Evolutionary conservation across 35 echinoderm and acorn worm genomes (phyloP).

Genomic region (Apostichopus japonicus): DNA sequence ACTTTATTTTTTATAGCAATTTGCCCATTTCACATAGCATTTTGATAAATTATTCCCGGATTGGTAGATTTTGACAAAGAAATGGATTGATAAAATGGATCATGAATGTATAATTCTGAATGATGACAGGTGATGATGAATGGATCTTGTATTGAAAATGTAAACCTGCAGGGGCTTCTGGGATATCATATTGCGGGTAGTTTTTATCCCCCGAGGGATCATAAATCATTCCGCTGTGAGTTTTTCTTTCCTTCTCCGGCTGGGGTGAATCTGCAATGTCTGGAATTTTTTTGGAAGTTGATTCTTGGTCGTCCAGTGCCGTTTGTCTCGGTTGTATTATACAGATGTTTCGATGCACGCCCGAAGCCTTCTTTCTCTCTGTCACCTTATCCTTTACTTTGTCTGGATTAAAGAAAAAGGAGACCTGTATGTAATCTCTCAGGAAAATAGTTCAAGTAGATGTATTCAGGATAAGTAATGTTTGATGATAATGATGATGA

Average conservation of each 20-base stretch:
- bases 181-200: background rate
- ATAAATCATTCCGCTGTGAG: background rate
- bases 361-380: background rate
- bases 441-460: background rate
- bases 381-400: background rate
- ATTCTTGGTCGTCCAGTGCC: too few species aligned
- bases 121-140: background rate
- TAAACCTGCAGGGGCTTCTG: background rate
- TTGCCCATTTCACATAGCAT: too few species aligned
- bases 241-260: background rate
- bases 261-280: background rate
- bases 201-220: background rate
- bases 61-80: too few species aligned
- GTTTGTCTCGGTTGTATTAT: background rate
- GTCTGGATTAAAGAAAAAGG: background rate
- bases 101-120: background rate
- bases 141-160: background rate
- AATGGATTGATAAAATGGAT: background rate
- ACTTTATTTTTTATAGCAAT: too few species aligned
- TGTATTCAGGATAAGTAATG: slow-evolving; percentile 9
- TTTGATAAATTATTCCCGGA: too few species aligned
- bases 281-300: background rate
- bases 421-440: background rate
- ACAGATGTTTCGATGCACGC: background rate
- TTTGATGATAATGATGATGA: background rate